A percentile compares a stretch with the other conserved stretches of the same genome.
phyloP scores from a whole-genome alignment of 2,113 vertebrate species.

The Dromaius novaehollandiae region DNA sequence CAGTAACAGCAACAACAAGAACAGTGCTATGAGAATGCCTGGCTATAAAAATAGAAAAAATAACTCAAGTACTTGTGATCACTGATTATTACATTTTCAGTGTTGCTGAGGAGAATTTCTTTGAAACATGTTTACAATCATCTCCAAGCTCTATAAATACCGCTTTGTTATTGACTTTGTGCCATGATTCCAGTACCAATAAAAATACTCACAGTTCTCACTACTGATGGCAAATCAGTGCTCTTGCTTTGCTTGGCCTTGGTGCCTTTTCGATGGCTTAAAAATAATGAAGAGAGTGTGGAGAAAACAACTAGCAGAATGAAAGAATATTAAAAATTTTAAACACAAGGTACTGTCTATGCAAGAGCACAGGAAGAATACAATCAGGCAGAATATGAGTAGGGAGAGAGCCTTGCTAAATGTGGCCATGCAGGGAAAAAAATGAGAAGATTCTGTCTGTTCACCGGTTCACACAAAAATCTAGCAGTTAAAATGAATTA shows the following conservation, averaged over 20 bases:
- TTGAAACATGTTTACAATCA: constrained; percentile 58
- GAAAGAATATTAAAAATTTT: background rate
- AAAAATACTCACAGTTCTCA: background rate
- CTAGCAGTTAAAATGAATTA: background rate
- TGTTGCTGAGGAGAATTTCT: constrained; percentile 24
- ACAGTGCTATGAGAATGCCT: background rate
- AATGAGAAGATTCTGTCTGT: background rate
- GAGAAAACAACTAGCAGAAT: constrained; percentile 31
- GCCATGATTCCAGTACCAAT: background rate
- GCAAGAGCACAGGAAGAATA: background rate
- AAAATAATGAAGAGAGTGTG: constrained; percentile 34
- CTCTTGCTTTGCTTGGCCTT: background rate
- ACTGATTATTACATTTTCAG: constrained; percentile 55
- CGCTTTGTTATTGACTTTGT: constrained; percentile 56
- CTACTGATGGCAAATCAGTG: background rate
- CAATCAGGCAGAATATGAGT: background rate
- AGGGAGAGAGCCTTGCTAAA: background rate
- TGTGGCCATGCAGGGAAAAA: background rate
- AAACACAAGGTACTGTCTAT: background rate
- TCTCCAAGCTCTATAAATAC: constrained; percentile 55
- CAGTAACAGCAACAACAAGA: constrained; percentile 1
- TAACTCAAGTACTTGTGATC: constrained; percentile 23
- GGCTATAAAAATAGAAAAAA: background rate
- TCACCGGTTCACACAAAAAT: background rate
- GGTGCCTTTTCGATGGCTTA: background rate